A percentile compares a stretch with the other conserved stretches of the same genome.
These are phyloP conservation scores for Aldabrachelys gigantea DNA, from an alignment of 2,113 vertebrate species.

Conservation along the genomic window DNA sequence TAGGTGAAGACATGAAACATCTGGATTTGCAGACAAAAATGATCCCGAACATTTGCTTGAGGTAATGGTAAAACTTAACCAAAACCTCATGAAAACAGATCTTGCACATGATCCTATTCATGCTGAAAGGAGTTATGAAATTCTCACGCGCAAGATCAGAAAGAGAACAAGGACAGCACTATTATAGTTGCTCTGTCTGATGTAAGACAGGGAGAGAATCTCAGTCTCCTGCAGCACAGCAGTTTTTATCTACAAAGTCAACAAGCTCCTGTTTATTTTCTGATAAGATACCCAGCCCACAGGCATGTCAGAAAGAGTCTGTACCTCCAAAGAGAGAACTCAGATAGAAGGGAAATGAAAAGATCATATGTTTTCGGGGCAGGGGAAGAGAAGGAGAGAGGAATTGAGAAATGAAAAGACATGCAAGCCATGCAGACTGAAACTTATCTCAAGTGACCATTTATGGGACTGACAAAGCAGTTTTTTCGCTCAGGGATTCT, in stretches of 20 bases:
- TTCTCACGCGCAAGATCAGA: constrained; percentile 17
- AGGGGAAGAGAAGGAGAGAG: background rate
- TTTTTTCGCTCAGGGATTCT: background rate
- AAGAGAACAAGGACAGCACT: constrained; percentile 29
- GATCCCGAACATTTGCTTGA: constrained; percentile 34
- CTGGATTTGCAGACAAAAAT: background rate
- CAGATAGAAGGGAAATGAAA: background rate
- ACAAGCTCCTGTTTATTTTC: background rate
- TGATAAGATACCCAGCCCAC: background rate
- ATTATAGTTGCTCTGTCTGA: constrained; percentile 19
- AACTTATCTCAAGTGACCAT: background rate
- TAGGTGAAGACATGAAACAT: constrained; percentile 19
- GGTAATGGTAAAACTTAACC: constrained; percentile 52
- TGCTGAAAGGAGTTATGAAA: constrained; percentile 3
- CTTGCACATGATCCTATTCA: constrained; percentile 1
- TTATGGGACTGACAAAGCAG: background rate
- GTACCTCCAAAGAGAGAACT: background rate
- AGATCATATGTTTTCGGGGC: background rate
- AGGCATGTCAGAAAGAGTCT: background rate
- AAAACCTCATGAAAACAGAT: background rate
- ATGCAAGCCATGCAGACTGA: background rate
- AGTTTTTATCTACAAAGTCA: constrained; percentile 19
- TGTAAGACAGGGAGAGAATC: constrained; percentile 34
- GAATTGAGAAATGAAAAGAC: background rate
- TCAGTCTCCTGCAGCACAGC: fast-evolving